Base-by-base conservation (phyloP, 1,140 invertebrate genomes). In the Orchesella cincta region DNA sequence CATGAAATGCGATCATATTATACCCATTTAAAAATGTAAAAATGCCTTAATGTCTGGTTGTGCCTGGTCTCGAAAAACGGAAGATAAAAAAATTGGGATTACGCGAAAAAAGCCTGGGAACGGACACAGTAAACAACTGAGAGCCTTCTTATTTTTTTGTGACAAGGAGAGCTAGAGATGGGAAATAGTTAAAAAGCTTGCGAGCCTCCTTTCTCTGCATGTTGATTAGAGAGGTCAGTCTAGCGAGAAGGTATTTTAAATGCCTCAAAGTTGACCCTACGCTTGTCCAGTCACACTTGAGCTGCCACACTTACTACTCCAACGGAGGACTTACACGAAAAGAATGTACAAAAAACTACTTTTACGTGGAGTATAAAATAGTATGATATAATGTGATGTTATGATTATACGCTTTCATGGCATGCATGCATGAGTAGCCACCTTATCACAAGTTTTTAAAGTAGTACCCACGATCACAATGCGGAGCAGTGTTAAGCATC, bases 211-310 rank as follows among this genome's bases (percentile, higher is more conserved):
- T n/a, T 46, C 5, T 57, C 23, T 57, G 52, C 23, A 12, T n/a
- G 52, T n/a, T 57, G 52, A 57, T 57, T 57, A 57, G 52, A 57
- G 52, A 57, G 52, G 52, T 57, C 52, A 57, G 52, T 57, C 52
- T 57, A 57, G 52, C 52, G 52, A 57, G 23, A 57, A 57, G 52
- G 52, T 57, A 57, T 57, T 57, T 57, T 57, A 57, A 57, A 57
- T 57, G 14, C 8, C 23, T 23, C 8, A 26, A 57, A 57, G 52
- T 57, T 57, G 52, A 57, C 52, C 52, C 52, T 57, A 23, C 23
- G 5, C 52, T n/a, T 57, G 12, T 57, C 12, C 52, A n/a, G 62
- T 67, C 62, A 67, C 62, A 67, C 62, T 67, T 33, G 62, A 67
- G 62, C 23, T 67, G 62, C 26, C 62, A 67, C 62, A 23, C 62